These are phyloP conservation scores for Poecilobothrus nobilitatus DNA, from an alignment of 2,888 invertebrate species.

Conservation along the genomic window DNA sequence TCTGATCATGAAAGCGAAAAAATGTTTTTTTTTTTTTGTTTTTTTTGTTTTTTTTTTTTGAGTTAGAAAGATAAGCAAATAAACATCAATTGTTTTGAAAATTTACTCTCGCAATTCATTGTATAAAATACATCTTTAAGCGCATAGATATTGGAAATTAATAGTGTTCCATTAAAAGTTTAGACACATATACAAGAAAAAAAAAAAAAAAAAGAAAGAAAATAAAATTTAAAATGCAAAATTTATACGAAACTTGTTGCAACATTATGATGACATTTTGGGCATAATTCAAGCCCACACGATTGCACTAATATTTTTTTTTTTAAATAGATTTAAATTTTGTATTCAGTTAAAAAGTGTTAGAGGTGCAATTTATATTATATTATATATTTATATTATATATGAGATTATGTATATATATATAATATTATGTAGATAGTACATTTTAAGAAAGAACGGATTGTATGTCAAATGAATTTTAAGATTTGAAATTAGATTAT, in stretches of 20 bases:
- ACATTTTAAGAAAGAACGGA: neutral
- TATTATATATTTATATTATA: too few relatives aligned
- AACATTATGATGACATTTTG: constrained; percentile 2
- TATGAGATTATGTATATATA: too few relatives aligned
- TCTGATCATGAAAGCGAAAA: too few relatives aligned
- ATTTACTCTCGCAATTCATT: neutral
- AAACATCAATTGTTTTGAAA: neutral
- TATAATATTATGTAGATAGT: neutral
- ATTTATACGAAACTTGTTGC: neutral
- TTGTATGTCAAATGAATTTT: neutral
- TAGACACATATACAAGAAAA: neutral
- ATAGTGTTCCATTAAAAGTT: neutral
- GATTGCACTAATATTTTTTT: neutral
- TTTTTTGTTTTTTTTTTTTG: too few relatives aligned
- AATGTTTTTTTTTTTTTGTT: too few relatives aligned
- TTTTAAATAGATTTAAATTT: neutral
- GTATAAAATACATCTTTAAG: too few relatives aligned
- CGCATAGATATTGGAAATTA: neutral
- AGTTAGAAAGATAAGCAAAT: too few relatives aligned
- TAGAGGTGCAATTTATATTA: neutral
- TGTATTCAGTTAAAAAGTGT: neutral
- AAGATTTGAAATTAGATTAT: neutral
- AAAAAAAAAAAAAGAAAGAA: neutral
- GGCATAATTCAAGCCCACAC: constrained; percentile 3
- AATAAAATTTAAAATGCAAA: neutral